Evolutionary conservation across 2,113 vertebrate genomes (phyloP).

Genomic region (Epinephelus cyanopodus): DNA sequence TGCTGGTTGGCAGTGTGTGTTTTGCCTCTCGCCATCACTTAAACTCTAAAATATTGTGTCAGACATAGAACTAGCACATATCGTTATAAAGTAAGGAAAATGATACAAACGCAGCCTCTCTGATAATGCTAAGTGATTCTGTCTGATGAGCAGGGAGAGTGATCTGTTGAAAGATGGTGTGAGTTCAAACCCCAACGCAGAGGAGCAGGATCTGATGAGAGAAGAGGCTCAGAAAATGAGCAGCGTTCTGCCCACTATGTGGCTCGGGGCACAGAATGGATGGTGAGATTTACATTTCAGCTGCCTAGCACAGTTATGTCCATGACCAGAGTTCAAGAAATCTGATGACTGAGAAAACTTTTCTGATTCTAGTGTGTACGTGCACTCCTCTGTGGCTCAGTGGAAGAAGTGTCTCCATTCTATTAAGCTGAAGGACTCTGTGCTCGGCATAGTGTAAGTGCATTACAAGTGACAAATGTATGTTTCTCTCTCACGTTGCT

Average conservation of each 20-base stretch:
- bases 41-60: neutral
- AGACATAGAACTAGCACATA: neutral
- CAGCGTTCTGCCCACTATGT: slow-evolving; percentile 97
- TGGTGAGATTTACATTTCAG: slow-evolving; percentile 84
- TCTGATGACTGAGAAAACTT: neutral
- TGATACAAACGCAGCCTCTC: neutral
- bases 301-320: neutral
- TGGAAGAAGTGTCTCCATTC: slow-evolving; percentile 98
- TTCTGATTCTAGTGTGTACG: slow-evolving; percentile 91
- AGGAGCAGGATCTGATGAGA: slow-evolving; percentile 93
- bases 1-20: neutral
- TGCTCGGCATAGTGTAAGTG: slow-evolving; percentile 98
- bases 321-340: neutral
- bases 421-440: slow-evolving; percentile 97
- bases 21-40: neutral
- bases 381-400: slow-evolving; percentile 97
- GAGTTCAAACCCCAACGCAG: slow-evolving; percentile 86
- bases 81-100: no score
- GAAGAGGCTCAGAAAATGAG: slow-evolving; percentile 99
- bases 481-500: neutral
- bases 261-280: slow-evolving; percentile 98
- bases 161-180: slow-evolving; percentile 91
- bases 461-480: neutral
- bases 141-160: slow-evolving; percentile 83
- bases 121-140: neutral